phyloP scores from a whole-genome alignment of 2,113 vertebrate genomes.

The Onychorhynchus coronatus region DNA sequence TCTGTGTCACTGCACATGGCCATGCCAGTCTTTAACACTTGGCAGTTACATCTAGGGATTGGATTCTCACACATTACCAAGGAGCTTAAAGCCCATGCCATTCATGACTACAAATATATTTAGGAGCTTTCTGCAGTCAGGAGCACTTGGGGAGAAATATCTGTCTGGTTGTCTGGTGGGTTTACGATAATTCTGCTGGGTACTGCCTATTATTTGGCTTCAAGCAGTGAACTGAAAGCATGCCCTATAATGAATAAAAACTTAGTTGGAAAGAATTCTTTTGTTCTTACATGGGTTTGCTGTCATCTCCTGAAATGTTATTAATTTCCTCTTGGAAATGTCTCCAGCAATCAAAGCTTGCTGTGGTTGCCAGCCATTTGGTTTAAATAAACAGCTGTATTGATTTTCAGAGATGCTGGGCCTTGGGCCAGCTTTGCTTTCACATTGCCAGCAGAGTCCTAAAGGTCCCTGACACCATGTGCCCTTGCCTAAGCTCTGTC shows the following conservation, averaged over 20 bases:
- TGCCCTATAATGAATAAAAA: conserved; percentile 7
- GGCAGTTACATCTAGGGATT: background rate
- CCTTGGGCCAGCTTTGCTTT: background rate
- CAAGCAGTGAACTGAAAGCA: conserved; percentile 33
- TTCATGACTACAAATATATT: background rate
- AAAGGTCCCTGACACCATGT: background rate
- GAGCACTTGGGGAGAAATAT: background rate
- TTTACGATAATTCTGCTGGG: background rate
- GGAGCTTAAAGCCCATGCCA: background rate
- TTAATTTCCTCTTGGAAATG: conserved; percentile 50
- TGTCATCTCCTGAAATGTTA: conserved; percentile 49
- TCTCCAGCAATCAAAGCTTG: background rate
- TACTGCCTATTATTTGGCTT: background rate
- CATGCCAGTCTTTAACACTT: background rate
- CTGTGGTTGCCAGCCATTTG: conserved; percentile 36
- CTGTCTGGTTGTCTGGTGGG: background rate
- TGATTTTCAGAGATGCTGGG: conserved; percentile 30
- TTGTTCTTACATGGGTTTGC: conserved; percentile 38
- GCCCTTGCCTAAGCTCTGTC: background rate
- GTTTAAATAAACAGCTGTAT: conserved; percentile 53
- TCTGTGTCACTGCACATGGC: background rate
- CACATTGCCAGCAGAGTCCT: background rate
- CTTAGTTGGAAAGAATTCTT: conserved; percentile 12
- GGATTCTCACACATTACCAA: conserved; percentile 31
- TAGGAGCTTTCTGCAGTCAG: background rate